Conservation (phyloP, 2,888 invertebrate species). For the Cephus nigrinus region DNA sequence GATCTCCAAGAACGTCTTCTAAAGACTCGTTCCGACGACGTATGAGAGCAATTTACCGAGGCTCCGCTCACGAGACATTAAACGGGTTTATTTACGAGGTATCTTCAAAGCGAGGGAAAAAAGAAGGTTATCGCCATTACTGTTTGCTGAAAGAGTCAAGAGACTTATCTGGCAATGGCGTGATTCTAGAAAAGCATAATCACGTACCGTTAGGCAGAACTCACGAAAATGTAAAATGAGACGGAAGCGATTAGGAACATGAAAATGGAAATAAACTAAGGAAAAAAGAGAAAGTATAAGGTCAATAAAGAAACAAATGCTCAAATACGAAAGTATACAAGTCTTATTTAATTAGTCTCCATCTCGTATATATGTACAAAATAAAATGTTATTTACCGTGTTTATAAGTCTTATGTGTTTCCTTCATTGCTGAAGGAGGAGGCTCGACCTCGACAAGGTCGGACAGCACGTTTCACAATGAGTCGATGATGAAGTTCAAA, state of each 20-base stretch:
- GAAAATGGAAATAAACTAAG: neutral
- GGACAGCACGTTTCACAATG: neutral
- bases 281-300: neutral
- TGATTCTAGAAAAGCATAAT: neutral
- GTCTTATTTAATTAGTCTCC: slow-evolving; percentile 47
- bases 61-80: neutral
- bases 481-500: neutral
- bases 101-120: neutral
- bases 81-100: slow-evolving; percentile 3
- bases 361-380: slow-evolving; percentile 36
- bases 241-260: neutral
- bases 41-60: neutral
- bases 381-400: slow-evolving; percentile 29
- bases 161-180: neutral
- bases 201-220: neutral
- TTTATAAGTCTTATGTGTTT: slow-evolving; percentile 34
- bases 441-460: neutral
- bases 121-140: slow-evolving; percentile 1
- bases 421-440: neutral
- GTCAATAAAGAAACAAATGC: neutral
- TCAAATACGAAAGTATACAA: slow-evolving; percentile 53
- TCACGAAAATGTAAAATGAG: neutral
- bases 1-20: neutral
- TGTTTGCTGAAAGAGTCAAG: neutral
- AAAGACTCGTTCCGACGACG: neutral